phyloP scores from a whole-genome alignment of 2,797 vertebrate species.

The Chromis chromis region DNA sequence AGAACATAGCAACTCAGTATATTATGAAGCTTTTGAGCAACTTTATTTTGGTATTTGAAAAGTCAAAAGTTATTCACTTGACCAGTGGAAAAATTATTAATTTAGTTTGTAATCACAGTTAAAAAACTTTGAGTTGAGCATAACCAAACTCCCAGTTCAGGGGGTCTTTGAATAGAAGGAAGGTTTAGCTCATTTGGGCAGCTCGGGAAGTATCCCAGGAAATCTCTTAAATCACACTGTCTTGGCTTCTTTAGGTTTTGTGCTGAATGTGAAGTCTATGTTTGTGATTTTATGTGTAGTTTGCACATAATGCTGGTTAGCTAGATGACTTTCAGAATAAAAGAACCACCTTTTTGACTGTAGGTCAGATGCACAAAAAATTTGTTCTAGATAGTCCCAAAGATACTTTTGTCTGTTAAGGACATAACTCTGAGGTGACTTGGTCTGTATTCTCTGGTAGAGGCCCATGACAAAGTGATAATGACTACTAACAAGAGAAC shows the following conservation, averaged over 20 bases:
- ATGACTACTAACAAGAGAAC: not conserved
- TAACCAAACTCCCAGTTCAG: not conserved
- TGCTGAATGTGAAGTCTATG: not conserved
- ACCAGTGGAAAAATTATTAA: not conserved
- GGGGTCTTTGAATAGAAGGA: slow-evolving; percentile 1
- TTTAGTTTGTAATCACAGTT: not conserved
- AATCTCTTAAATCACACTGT: slow-evolving; percentile 8
- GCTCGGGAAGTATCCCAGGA: slow-evolving; percentile 1
- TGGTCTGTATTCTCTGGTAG: not conserved
- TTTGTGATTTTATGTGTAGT: not conserved
- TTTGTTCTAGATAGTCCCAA: not conserved
- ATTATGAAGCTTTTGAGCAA: not conserved
- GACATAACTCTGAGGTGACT: too few species aligned
- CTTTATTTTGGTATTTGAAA: not conserved
- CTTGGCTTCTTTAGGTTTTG: slow-evolving; percentile 9
- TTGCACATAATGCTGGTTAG: slow-evolving; percentile 7
- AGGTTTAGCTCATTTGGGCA: slow-evolving; percentile 11
- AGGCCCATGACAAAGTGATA: not conserved
- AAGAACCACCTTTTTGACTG: not conserved
- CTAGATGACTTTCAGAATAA: not conserved
- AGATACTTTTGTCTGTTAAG: not conserved
- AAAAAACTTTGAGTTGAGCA: not conserved
- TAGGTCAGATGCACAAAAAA: not conserved
- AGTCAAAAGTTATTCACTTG: not conserved
- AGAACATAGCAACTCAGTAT: not conserved